Base-by-base conservation (phyloP, 2,113 vertebrate genomes). In the Periophthalmus modestus region DNA sequence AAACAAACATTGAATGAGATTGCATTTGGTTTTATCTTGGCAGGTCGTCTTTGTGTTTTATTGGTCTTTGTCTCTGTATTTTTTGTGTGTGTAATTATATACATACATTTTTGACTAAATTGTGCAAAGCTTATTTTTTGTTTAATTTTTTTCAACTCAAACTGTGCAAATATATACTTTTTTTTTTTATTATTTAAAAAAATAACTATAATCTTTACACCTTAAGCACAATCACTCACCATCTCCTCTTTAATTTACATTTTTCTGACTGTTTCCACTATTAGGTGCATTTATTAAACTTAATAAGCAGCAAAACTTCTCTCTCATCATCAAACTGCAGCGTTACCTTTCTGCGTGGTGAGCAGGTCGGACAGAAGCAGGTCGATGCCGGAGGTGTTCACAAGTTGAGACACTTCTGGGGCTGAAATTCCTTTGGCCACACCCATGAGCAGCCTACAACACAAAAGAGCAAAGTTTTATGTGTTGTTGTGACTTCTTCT, bases 391-490 rank as follows among this genome's bases (percentile, higher is more conserved):
- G 90, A 76, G 14, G 1, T 28, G 10, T 93, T 92, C 39, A 88
- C 34, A 5, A 93, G 76, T 33, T 3, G 18, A 34, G 78, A 76
- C 9, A 89, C 48, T 0, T 62, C 16, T 0, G 0, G 0, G 1
- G 66, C 54, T 0, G 77, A 0, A 4, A 39, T 0, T 0, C 0
- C 0, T 2, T 54, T 2, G 5, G 74, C 85, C 33, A 87, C 90
- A 13, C 85, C 93, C 24, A 94, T 93, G 70, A 94, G 71, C 34
- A 48, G 66, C 75, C 94, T 94, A 82, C 11, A 54, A 33, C 48
- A 4, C 7, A 10, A 52, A 52, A 52, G 7, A 16, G 4, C 15
- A 4, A 52, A 52, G 3, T 55, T 21, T 21, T 21, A 55, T 21
- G 19, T 36, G 7, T 7, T 28, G 70, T 54, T 4, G 18, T 73